Evolutionary conservation across 2,113 vertebrate species (phyloP).

Genomic region (Morone saxatilis): DNA sequence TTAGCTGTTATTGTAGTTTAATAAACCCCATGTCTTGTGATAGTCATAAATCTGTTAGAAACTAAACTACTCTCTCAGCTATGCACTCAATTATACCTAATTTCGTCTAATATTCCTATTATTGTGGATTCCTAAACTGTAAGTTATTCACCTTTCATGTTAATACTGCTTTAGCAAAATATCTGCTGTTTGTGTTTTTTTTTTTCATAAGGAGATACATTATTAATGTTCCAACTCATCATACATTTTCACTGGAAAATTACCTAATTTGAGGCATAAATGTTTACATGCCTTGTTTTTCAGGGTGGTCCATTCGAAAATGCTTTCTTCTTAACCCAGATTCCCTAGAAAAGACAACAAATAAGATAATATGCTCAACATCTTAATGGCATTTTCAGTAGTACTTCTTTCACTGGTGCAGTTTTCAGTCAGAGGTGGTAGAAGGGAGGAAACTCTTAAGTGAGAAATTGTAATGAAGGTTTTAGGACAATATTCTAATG

Average conservation of each 20-base stretch:
- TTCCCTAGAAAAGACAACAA: background rate
- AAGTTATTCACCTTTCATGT: background rate
- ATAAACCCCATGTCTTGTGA: no score
- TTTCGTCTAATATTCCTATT: no score
- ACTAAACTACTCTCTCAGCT: no score
- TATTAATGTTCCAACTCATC: no score
- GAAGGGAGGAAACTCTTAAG: background rate
- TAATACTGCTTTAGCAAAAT: no score
- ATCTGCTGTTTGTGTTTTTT: background rate
- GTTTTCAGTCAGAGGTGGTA: background rate
- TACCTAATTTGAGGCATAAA: background rate
- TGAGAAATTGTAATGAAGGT: background rate
- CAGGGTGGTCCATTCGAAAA: background rate
- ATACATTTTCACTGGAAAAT: background rate
- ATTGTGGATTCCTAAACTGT: no score
- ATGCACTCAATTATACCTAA: no score
- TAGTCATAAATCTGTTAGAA: no score
- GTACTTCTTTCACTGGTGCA: background rate
- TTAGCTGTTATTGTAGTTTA: no score
- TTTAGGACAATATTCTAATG: background rate
- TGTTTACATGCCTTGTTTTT: background rate
- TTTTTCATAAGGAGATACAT: background rate
- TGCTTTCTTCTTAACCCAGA: background rate
- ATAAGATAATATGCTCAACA: background rate
- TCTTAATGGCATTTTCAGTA: background rate